A percentile compares a stretch with the other conserved stretches of the same genome.
Evolutionary conservation across 2,113 vertebrate genomes (phyloP).

Genomic region (Arothron firmamentum): DNA sequence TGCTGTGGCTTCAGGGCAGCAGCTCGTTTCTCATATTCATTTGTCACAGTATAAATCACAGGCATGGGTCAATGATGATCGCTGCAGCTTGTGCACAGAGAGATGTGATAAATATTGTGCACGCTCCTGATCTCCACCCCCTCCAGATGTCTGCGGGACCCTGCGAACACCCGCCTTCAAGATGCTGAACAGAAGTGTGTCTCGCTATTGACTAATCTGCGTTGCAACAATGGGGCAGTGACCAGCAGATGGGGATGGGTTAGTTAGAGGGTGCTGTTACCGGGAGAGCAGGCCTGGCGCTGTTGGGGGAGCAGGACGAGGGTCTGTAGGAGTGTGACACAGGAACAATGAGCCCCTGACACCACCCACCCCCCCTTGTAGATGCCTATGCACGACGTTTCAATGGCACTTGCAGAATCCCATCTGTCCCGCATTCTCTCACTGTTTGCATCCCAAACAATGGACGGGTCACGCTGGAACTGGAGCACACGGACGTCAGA

Average conservation of each 20-base stretch:
- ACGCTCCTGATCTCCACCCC: constrained; percentile 18
- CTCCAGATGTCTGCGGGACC: constrained; percentile 35
- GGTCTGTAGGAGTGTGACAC: constrained; percentile 30
- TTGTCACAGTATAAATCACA: constrained; percentile 4
- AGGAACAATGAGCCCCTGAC: constrained; percentile 57
- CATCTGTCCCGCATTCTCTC: constrained; percentile 74
- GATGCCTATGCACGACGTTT: constrained; percentile 62
- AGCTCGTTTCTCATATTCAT: background rate
- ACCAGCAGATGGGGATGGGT: constrained; percentile 68
- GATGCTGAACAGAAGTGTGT: constrained; percentile 51
- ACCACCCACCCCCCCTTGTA: constrained; percentile 31
- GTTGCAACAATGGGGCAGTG: constrained; percentile 41
- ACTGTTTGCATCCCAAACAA: constrained; percentile 51
- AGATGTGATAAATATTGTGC: constrained; percentile 40
- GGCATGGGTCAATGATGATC: background rate
- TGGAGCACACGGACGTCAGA: constrained; percentile 5
- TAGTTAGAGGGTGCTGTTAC: constrained; percentile 35
- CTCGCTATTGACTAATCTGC: constrained; percentile 46
- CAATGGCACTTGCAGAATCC: constrained; percentile 52
- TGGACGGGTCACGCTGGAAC: constrained; percentile 6
- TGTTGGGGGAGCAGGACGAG: constrained; percentile 24
- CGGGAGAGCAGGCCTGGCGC: constrained; percentile 20
- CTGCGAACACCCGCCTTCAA: constrained; percentile 15
- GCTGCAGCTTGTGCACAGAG: constrained; percentile 5
- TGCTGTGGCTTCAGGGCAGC: background rate